phyloP scores from a whole-genome alignment of 2,888 invertebrate genomes.

The Plebejus argus region DNA sequence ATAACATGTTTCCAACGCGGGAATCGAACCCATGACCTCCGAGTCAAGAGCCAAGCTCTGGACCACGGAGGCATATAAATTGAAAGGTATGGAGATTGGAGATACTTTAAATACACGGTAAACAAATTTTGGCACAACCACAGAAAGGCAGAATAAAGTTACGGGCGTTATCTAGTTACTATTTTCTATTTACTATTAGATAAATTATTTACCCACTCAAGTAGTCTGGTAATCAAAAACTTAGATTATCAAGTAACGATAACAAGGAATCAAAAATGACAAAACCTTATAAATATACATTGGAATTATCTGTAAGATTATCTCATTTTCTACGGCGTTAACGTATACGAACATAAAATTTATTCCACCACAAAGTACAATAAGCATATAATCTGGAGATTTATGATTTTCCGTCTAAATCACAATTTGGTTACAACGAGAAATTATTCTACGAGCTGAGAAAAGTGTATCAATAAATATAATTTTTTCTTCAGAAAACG shows the following conservation, averaged over 20 bases:
- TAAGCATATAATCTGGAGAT: constrained; percentile 36
- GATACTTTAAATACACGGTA: too few species aligned
- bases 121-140: too few species aligned
- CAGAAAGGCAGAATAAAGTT: too few species aligned
- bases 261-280: neutral
- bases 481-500: neutral
- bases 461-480: neutral
- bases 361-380: constrained; percentile 25
- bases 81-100: too few species aligned
- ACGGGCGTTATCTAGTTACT: too few species aligned
- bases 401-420: constrained; percentile 43
- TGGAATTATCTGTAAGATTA: neutral
- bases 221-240: too few species aligned
- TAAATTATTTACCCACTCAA: too few species aligned
- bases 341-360: constrained; percentile 13
- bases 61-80: too few species aligned
- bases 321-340: neutral
- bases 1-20: too few species aligned
- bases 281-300: neutral
- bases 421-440: constrained; percentile 46
- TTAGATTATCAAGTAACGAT: neutral
- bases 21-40: too few species aligned
- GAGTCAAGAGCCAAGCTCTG: too few species aligned
- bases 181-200: too few species aligned
- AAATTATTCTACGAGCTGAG: constrained; percentile 41